Evolutionary conservation across 2,113 vertebrate genomes (phyloP), one percentile per base, ranked within the genome.

Genomic region (Alces alces): DNA sequence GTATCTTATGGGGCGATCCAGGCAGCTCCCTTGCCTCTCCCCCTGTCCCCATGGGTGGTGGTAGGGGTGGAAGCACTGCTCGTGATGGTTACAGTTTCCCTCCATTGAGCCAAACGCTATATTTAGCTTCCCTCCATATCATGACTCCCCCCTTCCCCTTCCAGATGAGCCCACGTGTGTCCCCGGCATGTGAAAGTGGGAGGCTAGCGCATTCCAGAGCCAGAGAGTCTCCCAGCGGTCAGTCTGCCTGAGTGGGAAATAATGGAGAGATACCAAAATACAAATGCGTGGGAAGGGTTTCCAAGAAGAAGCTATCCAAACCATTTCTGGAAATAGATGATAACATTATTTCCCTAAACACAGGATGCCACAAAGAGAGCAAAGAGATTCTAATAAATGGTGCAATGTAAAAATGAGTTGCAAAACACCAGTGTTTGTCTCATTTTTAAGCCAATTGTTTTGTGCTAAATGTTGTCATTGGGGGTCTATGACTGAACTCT

Each of bases 311-410:
- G 96, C 97, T 97, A 98, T 98, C 96, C 95, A 98, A 97, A 96
- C 93, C 96, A 91, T 98, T 98, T 98, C 98, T 98, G 97, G 97
- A 98, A 99, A 98, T 82, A 97, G 96, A 98, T 98, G 98, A 98
- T 98, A 98, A 98, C 96, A 97, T 98, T 98, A 98, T 98, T 98
- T 99, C 98, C 98, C 97, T 98, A 98, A 98, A 97, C 96, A 97
- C 96, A 97, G 97, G 98, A 98, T 95, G 85, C 86, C 87, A 96
- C 86, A 86, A 87, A 94, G 60, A 98, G 43, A 83, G 54, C 79
- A 97, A 92, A 55, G 4, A 98, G 93, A 98, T 94, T 97, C 97
- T 91, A 97, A 95, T 85, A 93, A 97, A 97, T 98, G 78, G 97
- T 92, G 80, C 93, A 97, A 98, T 80, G 54, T 93, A 97, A 98